Base-by-base conservation (phyloP, 2,888 invertebrate genomes). In the Ectemnius cavifrons region DNA sequence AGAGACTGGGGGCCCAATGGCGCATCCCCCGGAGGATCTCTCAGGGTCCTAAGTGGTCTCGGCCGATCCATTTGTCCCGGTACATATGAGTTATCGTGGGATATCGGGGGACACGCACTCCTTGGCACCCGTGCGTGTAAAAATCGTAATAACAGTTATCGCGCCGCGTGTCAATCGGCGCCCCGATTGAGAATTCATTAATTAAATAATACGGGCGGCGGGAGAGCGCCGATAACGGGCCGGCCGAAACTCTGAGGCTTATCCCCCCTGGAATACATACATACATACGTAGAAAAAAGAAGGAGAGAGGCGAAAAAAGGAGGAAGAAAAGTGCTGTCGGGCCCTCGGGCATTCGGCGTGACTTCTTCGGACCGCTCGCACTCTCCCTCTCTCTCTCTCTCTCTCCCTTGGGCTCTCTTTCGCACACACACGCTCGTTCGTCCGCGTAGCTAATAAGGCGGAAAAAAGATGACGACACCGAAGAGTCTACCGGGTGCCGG, bases 111-210 rank as follows among this genome's bases (percentile, higher is more conserved):
- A 77, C 81, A 83, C 73, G 72, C 66, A 70, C 63, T 68, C 71
- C 73, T 57, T 69, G 77, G 78, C 82, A 78, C 70, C 77, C 72
- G 80, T 74, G 77, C 77, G 79, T 77, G 82, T 85, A 82, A 82
- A 84, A 88, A 83, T 84, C 81, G 83, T 83, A 86, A 86, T 86
- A 87, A 88, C 80, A 67, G 79, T 82, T 86, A 84, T 85, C 86
- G 77, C 78, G 37, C 37, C 69, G 71, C 65, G 70, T 75, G 82
- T 84, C 82, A 77, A 77, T 79, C 78, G 75, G 68, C 75, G 71
- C 8, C 8, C 64, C 83, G 84, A 86, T 87, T 79, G 82, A 71
- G 79, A 84, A 85, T 86, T 85, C 84, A 80, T 86, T 87, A 87
- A 88, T 88, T 88, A 85, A 88, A 87, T 88, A 87, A 87, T 85